A percentile compares a stretch with the other conserved stretches of the same genome.
phyloP scores from a whole-genome alignment of 2,888 invertebrate species.

The Cryptocheilus praepositus region DNA sequence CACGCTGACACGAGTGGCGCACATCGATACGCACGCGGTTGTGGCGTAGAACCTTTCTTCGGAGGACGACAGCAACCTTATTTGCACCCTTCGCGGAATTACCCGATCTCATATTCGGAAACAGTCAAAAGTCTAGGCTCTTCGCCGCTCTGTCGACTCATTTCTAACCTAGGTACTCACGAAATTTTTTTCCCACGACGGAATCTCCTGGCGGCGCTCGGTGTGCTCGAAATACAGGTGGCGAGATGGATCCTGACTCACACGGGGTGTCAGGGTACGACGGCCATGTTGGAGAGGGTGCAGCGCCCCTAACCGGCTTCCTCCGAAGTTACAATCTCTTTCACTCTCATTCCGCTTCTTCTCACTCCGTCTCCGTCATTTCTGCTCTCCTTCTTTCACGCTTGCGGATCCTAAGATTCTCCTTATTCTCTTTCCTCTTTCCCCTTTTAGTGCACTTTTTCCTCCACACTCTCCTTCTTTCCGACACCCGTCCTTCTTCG shows the following conservation, averaged over 20 bases:
- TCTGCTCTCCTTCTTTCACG: constrained; percentile 1
- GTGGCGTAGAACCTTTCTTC: neutral
- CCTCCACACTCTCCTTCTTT: too few species aligned
- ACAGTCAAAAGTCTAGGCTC: too few species aligned
- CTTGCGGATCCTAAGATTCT: too few species aligned
- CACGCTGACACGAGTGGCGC: neutral
- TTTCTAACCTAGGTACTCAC: constrained; percentile 21
- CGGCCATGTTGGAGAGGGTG: constrained; percentile 63
- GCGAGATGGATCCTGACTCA: constrained; percentile 52
- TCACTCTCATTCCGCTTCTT: constrained; percentile 15
- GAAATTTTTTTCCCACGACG: constrained; percentile 16
- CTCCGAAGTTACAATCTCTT: constrained; percentile 22
- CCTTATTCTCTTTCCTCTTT: neutral
- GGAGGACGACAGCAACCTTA: too few species aligned
- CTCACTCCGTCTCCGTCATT: constrained; percentile 8
- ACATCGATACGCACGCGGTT: neutral
- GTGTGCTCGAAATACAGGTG: constrained; percentile 29
- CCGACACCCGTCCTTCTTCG: too few species aligned
- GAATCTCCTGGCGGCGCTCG: constrained; percentile 1
- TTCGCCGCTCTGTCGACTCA: too few species aligned
- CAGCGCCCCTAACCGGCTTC: constrained; percentile 56
- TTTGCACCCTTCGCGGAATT: too few species aligned
- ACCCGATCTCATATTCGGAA: too few species aligned
- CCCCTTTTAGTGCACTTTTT: neutral
- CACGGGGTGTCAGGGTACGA: constrained; percentile 57